Evolutionary conservation across 2,797 vertebrate genomes (phyloP).

Genomic region (Cynopterus sphinx): DNA sequence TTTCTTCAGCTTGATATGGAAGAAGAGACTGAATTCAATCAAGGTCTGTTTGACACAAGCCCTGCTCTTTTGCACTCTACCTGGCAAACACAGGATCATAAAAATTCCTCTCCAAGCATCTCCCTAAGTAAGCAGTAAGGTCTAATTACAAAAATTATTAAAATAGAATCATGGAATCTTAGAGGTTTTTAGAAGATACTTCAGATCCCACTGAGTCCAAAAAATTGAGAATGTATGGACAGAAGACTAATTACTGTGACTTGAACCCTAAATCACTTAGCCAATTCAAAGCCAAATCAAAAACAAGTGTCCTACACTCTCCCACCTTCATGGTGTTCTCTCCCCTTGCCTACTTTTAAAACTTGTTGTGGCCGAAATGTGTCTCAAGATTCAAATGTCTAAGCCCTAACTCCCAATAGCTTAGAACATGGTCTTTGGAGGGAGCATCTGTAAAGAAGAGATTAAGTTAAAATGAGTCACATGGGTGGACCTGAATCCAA

Average conservation of each 20-base stretch:
- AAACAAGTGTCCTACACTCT: background rate
- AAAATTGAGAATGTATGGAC: background rate
- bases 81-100: background rate
- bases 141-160: conserved; percentile 14
- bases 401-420: background rate
- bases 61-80: background rate
- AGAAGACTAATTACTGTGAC: background rate
- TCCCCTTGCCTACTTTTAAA: background rate
- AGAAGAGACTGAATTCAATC: background rate
- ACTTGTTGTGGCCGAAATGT: background rate
- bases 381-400: background rate
- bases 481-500: background rate
- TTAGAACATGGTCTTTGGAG: background rate
- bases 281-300: background rate
- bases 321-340: background rate
- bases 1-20: background rate
- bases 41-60: background rate
- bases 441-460: background rate
- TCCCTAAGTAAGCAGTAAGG: background rate
- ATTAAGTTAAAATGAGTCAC: background rate
- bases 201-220: background rate
- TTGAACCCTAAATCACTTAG: background rate
- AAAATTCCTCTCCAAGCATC: background rate
- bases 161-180: background rate
- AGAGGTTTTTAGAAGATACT: background rate